phyloP scores from a whole-genome alignment of 2,888 invertebrate genomes.

The Drosophila histrio region DNA sequence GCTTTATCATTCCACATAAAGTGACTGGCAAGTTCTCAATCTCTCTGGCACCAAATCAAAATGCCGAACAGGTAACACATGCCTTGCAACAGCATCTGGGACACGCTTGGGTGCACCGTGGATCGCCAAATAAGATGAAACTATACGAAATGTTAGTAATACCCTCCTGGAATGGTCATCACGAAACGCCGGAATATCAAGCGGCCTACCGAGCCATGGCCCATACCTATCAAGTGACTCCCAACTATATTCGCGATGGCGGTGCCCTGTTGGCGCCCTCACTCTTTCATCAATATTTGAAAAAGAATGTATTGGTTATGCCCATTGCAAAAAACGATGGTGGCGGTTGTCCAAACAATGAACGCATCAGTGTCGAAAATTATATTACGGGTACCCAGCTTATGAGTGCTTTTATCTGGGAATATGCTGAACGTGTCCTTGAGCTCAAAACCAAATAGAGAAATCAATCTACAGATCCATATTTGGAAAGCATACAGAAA shows the following conservation, averaged over 20 bases:
- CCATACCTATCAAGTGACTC: slow-evolving; percentile 28
- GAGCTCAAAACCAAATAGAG: not conserved
- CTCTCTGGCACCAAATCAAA: slow-evolving; percentile 45
- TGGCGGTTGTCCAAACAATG: slow-evolving; percentile 50
- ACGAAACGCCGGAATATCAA: slow-evolving; percentile 42
- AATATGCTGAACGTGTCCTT: slow-evolving; percentile 25
- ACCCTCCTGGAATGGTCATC: slow-evolving; percentile 39
- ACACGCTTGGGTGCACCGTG: slow-evolving; percentile 27
- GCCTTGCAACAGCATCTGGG: slow-evolving; percentile 41
- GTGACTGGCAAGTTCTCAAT: slow-evolving; percentile 54
- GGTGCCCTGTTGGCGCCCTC: slow-evolving; percentile 46
- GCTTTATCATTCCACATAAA: slow-evolving; percentile 50
- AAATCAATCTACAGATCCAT: no score
- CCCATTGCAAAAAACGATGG: slow-evolving; percentile 46
- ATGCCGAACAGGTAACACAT: slow-evolving; percentile 18
- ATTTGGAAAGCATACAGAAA: no score
- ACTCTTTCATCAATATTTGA: slow-evolving; percentile 27
- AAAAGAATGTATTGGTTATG: slow-evolving; percentile 49
- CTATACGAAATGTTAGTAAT: slow-evolving; percentile 39
- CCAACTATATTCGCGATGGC: slow-evolving; percentile 46
- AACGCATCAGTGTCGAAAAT: slow-evolving; percentile 42
- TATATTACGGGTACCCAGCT: slow-evolving; percentile 46
- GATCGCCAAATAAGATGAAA: slow-evolving; percentile 51
- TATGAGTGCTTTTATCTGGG: slow-evolving; percentile 52
- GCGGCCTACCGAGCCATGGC: slow-evolving; percentile 40